Conservation (phyloP, 1,140 invertebrate genomes). For the Dendrolimus punctatus region DNA sequence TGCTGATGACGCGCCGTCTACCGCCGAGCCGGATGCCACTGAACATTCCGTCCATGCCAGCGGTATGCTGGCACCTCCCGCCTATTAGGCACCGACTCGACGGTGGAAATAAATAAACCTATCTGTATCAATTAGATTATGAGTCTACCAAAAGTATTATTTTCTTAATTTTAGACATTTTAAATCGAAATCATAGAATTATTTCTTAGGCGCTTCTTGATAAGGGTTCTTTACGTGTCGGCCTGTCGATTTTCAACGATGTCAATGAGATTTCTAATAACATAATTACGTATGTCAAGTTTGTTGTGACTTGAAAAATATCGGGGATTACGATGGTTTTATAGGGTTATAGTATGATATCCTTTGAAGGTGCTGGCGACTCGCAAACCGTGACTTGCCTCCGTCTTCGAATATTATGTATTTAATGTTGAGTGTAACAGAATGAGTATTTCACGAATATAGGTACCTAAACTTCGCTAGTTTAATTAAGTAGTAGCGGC, state of each 20-base stretch:
- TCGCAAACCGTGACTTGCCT: conserved; percentile 57
- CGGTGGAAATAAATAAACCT: conserved; percentile 18
- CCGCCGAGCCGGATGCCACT: conserved; percentile 72
- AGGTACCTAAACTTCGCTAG: conserved; percentile 42
- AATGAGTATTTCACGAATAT: conserved; percentile 45
- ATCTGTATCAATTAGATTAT: conserved; percentile 41
- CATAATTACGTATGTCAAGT: conserved; percentile 11
- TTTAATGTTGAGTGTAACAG: conserved; percentile 34
- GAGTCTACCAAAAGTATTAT: conserved; percentile 67
- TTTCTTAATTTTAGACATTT: conserved; percentile 44
- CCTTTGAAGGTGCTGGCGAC: conserved; percentile 64
- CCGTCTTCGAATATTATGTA: conserved; percentile 37
- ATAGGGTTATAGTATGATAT: conserved; percentile 44
- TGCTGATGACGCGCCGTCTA: conserved; percentile 66
- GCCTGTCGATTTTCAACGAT: conserved; percentile 33
- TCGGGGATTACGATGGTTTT: conserved; percentile 44
- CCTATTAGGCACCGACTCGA: conserved; percentile 59
- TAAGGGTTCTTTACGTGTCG: conserved; percentile 39
- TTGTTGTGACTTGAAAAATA: conserved; percentile 10
- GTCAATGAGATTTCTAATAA: conserved; percentile 46
- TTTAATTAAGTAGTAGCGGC: conserved; percentile 34
- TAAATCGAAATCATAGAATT: conserved; percentile 27
- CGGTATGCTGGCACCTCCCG: conserved; percentile 67
- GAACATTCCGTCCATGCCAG: conserved; percentile 69
- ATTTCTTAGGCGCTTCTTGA: conserved; percentile 37